These are phyloP conservation scores for Coryphaenoides rupestris DNA, from an alignment of 2,113 vertebrate genomes.

Conservation along the genomic window DNA sequence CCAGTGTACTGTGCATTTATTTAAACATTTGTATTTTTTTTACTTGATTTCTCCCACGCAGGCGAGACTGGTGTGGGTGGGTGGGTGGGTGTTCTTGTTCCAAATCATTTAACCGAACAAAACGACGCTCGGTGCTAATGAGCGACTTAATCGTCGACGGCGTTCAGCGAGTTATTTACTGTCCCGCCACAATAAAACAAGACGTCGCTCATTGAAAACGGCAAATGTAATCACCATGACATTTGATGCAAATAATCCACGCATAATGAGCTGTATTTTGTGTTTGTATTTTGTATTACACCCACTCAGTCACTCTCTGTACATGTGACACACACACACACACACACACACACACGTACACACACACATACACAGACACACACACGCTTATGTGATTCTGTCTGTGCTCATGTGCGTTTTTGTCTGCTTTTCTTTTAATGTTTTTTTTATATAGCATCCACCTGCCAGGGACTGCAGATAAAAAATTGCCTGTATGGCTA, in stretches of 20 bases:
- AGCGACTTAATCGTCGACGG: slow-evolving; percentile 18
- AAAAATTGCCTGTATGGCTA: too few relatives aligned
- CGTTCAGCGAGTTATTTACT: slow-evolving; percentile 39
- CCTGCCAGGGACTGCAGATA: too few relatives aligned
- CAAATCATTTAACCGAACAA: slow-evolving; percentile 35
- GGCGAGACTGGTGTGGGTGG: slow-evolving; percentile 24
- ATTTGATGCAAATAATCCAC: slow-evolving; percentile 2
- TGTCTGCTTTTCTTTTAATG: too few relatives aligned
- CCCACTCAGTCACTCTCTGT: too few relatives aligned
- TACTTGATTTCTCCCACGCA: not conserved
- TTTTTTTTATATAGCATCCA: too few relatives aligned
- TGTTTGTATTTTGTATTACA: not conserved
- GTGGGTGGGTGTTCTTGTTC: slow-evolving; percentile 26
- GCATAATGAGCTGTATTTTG: not conserved
- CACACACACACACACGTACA: too few relatives aligned
- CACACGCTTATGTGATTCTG: too few relatives aligned
- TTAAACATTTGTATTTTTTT: not conserved
- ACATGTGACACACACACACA: too few relatives aligned
- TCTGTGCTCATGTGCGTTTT: too few relatives aligned
- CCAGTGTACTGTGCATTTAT: too few relatives aligned
- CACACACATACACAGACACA: too few relatives aligned
- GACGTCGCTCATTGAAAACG: slow-evolving; percentile 3
- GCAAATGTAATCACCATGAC: not conserved
- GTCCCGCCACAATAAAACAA: slow-evolving; percentile 14
- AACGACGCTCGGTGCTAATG: slow-evolving; percentile 39